phyloP scores from a whole-genome alignment of 2,797 vertebrate species.

The Falco naumanni region DNA sequence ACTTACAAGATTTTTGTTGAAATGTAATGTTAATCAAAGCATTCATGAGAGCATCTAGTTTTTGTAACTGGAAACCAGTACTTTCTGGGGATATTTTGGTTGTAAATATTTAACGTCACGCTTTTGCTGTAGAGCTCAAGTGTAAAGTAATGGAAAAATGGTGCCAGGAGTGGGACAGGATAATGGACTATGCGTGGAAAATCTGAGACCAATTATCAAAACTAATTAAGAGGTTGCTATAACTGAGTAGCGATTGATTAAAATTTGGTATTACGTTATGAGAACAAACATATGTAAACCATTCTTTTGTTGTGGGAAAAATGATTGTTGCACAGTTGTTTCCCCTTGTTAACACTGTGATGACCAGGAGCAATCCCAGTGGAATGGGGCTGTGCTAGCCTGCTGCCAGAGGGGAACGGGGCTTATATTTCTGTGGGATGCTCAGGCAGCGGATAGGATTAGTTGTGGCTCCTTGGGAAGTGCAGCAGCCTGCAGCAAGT shows the following conservation, averaged over 20 bases:
- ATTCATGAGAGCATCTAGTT: neutral
- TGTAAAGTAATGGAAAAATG: neutral
- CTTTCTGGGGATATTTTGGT: neutral
- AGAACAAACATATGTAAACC: neutral
- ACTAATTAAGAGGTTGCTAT: neutral
- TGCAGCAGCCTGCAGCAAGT: neutral
- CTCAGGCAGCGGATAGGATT: neutral
- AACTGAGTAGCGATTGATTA: neutral
- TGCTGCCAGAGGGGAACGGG: neutral
- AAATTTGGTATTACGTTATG: neutral
- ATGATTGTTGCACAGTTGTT: neutral
- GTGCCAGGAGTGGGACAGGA: neutral
- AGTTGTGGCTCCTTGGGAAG: neutral
- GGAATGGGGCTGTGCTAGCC: neutral
- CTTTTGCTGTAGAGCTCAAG: neutral
- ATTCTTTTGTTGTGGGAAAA: neutral
- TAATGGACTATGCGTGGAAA: neutral
- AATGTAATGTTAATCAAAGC: neutral
- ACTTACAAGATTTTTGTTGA: neutral
- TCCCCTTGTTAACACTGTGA: fast-evolving
- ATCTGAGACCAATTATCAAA: neutral
- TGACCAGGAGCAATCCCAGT: neutral
- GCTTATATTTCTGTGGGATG: neutral
- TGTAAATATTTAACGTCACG: neutral
- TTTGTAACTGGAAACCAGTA: neutral